Percentiles rank a stretch among this genome's conserved stretches.
Conservation (phyloP, 1,140 invertebrate genomes). For the Tribolium madens region DNA sequence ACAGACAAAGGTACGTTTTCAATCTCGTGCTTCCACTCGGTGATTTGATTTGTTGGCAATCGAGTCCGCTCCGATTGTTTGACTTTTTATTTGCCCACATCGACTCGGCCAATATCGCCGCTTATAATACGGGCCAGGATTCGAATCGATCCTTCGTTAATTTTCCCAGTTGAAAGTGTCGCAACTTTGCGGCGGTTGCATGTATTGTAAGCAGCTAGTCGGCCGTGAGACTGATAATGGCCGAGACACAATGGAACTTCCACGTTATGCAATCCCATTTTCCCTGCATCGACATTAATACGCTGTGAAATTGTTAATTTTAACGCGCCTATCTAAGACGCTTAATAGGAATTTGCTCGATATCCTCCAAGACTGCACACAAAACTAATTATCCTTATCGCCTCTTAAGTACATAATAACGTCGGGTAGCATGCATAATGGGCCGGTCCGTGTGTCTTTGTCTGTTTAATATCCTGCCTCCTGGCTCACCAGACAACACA, state of each 20-base stretch:
- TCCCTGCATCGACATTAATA: constrained; percentile 47
- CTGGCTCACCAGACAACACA: constrained; percentile 31
- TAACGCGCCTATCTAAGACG: constrained; percentile 54
- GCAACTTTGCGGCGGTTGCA: constrained; percentile 40
- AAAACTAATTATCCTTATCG: constrained; percentile 59
- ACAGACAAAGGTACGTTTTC: constrained; percentile 56
- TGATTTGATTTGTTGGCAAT: constrained; percentile 58
- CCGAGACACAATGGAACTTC: constrained; percentile 44
- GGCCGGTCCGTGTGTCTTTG: constrained; percentile 52
- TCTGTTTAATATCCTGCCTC: constrained; percentile 52
- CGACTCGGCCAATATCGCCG: constrained; percentile 13
- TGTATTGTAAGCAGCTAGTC: constrained; percentile 52
- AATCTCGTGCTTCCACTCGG: constrained; percentile 48
- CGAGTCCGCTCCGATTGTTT: constrained; percentile 52
- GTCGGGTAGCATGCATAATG: constrained; percentile 52
- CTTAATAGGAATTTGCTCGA: constrained; percentile 57
- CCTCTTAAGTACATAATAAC: constrained; percentile 57
- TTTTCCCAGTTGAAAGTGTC: constrained; percentile 45
- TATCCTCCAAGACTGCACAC: constrained; percentile 53
- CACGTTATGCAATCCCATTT: constrained; percentile 40
- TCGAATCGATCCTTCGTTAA: constrained; percentile 35
- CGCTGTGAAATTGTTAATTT: constrained; percentile 59
- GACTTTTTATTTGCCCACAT: constrained; percentile 49
- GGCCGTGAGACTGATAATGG: constrained; percentile 53
- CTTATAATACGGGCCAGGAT: constrained; percentile 25